Evolutionary conservation across 2,113 vertebrate species (phyloP), one percentile per base, ranked within the genome.

Genomic region (Tamias sibiricus): DNA sequence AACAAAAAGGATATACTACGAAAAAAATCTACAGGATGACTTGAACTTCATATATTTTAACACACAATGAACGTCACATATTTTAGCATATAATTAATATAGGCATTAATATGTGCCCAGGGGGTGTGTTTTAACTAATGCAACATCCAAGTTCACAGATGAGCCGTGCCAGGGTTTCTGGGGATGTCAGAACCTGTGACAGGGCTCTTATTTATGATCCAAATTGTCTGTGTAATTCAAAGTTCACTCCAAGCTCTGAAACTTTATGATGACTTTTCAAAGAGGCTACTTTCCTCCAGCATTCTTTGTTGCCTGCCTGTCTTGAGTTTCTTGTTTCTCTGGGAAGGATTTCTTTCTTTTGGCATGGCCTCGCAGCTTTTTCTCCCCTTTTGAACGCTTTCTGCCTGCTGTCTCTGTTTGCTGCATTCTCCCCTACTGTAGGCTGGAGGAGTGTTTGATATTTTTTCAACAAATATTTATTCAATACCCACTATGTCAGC

Each of bases 401-500:
- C 89, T 83, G 37, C 69, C 62, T 68, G 49, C 64, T 91, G 82
- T 37, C 49, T 88, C 57, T 83, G 28, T 83, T 49, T 11, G 1
- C 68, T 88, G 37, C 44, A 42, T 93, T 76, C 89, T 95, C 44
- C 91, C 75, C 69, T 74, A 47, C 30, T 79, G 6, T 19, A 91
- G 47, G 37, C 49, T 88, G 47, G 68, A 95, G 82, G 57, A 92
- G 59, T 87, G 64, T 91, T 88, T 88, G 85, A 88, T 88, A 85
- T 94, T 90, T 90, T 94, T 90, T 96, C 94, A 94, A 57, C 77
- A 95, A 95, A 92, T 93, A 92, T 80, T 91, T 93, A 71, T 94
- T 91, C 16, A 90, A 13, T 97, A 81, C 94, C 88, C 87, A 72
- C 91, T 94, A 13, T 81, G 30, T 91, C 69, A 95, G 62, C 54